Conservation (phyloP, 64 coral and sea anemone genomes). For the Dendrophyllia cribrosa region DNA sequence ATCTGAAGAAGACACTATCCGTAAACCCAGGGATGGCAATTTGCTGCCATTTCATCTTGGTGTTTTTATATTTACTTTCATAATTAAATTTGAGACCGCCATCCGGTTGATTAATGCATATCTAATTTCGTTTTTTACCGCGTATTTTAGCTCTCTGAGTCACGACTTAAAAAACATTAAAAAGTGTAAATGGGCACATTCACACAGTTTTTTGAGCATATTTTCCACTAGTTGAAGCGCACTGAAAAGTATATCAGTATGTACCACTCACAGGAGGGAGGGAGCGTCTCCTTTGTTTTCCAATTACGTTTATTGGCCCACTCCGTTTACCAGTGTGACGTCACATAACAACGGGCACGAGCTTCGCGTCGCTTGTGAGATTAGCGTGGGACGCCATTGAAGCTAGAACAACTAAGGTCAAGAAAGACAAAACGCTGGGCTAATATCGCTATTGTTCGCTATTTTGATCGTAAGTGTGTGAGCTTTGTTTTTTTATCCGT, state of each 20-base stretch:
- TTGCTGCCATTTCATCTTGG: too few relatives aligned
- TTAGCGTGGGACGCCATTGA: not conserved
- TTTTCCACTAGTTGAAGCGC: too few relatives aligned
- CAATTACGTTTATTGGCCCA: not conserved
- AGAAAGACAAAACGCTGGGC: not conserved
- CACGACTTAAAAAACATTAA: not conserved
- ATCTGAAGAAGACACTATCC: not conserved
- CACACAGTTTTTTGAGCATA: too few relatives aligned
- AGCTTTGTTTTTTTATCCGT: not conserved
- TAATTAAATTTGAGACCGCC: too few relatives aligned
- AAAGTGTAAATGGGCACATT: too few relatives aligned
- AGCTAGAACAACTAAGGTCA: not conserved
- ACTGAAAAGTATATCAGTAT: too few relatives aligned
- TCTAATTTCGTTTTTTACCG: not conserved
- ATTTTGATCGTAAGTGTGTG: not conserved
- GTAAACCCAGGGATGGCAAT: too few relatives aligned
- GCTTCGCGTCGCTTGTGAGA: not conserved
- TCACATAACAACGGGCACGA: not conserved
- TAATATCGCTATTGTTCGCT: not conserved
- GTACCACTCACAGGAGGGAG: too few relatives aligned
- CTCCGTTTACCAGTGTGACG: not conserved
- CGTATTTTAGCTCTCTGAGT: conserved; percentile 17
- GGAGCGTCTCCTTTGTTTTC: too few relatives aligned
- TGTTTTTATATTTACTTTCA: too few relatives aligned
- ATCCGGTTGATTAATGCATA: too few relatives aligned